These are phyloP conservation scores for Leuciscus idus DNA, from an alignment of 2,113 vertebrate species.

Conservation along the genomic window DNA sequence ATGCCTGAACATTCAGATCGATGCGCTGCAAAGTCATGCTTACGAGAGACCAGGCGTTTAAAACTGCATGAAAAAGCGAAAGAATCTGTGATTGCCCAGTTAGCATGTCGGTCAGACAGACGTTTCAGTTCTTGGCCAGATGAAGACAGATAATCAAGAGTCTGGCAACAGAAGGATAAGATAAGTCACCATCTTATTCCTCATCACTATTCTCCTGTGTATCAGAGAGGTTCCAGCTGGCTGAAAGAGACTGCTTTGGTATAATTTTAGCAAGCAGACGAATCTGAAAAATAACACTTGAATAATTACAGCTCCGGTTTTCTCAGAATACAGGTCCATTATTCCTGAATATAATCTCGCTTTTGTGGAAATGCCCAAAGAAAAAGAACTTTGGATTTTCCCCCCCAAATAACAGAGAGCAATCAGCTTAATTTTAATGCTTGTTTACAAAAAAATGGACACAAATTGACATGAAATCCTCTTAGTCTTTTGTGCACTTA, in stretches of 20 bases:
- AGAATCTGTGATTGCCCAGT: background rate
- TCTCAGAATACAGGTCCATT: background rate
- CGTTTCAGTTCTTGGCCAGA: background rate
- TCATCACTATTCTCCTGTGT: background rate
- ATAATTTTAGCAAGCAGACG: conserved; percentile 9
- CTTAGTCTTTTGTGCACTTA: conserved; percentile 37
- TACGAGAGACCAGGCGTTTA: background rate
- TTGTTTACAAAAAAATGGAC: conserved; percentile 31
- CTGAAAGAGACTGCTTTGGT: background rate
- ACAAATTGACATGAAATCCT: conserved; percentile 44
- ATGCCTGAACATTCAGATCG: background rate
- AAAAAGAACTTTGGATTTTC: background rate
- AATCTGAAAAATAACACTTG: conserved; percentile 11
- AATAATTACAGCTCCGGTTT: background rate
- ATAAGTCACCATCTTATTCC: background rate
- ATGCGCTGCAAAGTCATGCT: background rate
- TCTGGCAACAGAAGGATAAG: background rate
- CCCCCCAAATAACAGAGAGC: conserved; percentile 12
- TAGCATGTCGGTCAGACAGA: background rate
- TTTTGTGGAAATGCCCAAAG: conserved; percentile 1
- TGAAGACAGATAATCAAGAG: background rate
- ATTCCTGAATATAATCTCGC: conserved; percentile 1
- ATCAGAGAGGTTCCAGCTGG: conserved; percentile 17
- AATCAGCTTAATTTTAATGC: conserved; percentile 47
- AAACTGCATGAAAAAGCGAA: background rate